Percentiles rank a stretch among this genome's conserved stretches.
Evolutionary conservation across 2,113 vertebrate genomes (phyloP).

Genomic region (Erythrolamprus reginae): DNA sequence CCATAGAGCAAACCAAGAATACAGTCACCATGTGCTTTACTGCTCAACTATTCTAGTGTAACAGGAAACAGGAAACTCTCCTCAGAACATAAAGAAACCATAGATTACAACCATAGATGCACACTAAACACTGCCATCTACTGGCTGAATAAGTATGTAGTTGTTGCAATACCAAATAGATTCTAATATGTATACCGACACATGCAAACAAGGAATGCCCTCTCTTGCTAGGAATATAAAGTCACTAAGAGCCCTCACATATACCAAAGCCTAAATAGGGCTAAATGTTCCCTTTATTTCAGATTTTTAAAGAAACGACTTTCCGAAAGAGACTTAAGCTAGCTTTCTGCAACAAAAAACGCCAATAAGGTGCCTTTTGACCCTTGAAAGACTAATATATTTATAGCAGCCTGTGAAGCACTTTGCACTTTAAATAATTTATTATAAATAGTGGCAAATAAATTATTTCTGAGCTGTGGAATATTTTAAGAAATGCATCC

Average conservation of each 20-base stretch:
- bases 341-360: neutral
- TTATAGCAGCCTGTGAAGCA: neutral
- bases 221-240: neutral
- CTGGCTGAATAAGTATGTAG: neutral
- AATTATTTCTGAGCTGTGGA: neutral
- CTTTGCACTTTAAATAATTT: neutral
- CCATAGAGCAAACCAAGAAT: neutral
- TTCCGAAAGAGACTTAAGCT: neutral
- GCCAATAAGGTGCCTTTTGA: neutral
- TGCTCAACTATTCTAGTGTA: neutral
- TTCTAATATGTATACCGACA: neutral
- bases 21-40: neutral
- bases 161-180: neutral
- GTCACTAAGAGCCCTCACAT: neutral
- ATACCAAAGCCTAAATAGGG: neutral
- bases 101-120: neutral
- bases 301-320: neutral
- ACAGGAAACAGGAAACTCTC: neutral
- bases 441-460: neutral
- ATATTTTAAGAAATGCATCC: neutral
- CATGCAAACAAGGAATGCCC: neutral
- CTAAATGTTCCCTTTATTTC: neutral
- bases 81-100: neutral
- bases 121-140: neutral
- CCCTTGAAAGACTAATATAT: neutral